Percentiles rank a stretch among this genome's conserved stretches.
phyloP scores from a whole-genome alignment of 2,888 invertebrate genomes.

The Nemotelus pantherinus region DNA sequence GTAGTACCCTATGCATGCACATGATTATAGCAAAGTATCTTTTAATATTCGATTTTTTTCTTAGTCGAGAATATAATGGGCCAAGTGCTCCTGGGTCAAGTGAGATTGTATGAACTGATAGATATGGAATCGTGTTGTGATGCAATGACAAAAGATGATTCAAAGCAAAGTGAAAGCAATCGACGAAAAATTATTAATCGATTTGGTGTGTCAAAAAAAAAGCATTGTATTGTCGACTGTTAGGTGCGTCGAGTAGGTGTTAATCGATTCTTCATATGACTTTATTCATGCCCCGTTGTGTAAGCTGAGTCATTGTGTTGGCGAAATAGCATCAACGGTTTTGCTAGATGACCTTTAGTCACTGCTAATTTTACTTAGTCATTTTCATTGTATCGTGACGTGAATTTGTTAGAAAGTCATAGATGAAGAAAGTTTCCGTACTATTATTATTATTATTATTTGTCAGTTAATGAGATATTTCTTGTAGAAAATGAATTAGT shows the following conservation, averaged over 20 bases:
- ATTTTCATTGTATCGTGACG: too few relatives aligned
- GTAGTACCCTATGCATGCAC: neutral
- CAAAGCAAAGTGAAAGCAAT: slow-evolving; percentile 23
- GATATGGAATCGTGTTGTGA: neutral
- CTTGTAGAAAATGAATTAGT: too few relatives aligned
- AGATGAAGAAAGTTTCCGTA: too few relatives aligned
- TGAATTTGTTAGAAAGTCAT: too few relatives aligned
- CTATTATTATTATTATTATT: too few relatives aligned
- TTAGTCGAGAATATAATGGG: neutral
- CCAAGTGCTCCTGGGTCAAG: neutral
- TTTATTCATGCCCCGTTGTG: neutral
- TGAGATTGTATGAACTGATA: neutral
- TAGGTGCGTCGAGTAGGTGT: slow-evolving; percentile 4
- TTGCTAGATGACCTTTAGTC: too few relatives aligned
- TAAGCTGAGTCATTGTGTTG: slow-evolving; percentile 9
- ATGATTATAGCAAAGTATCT: neutral
- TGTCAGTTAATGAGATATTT: too few relatives aligned
- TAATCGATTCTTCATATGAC: slow-evolving; percentile 9
- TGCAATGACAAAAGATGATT: slow-evolving; percentile 5
- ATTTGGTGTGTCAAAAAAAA: slow-evolving; percentile 10
- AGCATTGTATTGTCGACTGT: neutral
- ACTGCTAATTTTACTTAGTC: too few relatives aligned
- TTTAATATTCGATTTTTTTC: neutral
- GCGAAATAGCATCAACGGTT: neutral
- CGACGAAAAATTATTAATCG: slow-evolving; percentile 10